These are phyloP conservation scores for Eumacrocentrus americanus DNA, from an alignment of 2,888 invertebrate species.

Conservation along the genomic window DNA sequence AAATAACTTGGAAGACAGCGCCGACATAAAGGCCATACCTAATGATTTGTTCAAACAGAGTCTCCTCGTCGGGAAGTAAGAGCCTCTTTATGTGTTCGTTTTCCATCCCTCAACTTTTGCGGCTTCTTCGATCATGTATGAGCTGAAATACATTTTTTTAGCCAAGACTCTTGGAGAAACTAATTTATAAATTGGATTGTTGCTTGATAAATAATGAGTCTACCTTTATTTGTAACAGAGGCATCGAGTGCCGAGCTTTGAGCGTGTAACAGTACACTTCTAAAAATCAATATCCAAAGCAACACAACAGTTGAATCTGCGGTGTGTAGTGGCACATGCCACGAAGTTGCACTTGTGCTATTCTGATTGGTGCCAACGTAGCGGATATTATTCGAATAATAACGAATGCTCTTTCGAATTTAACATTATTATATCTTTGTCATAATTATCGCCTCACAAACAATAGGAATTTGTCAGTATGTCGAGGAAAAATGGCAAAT, in stretches of 20 bases:
- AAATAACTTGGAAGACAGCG: slow-evolving; percentile 85
- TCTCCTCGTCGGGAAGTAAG: slow-evolving; percentile 57
- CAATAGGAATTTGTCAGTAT: too few species aligned
- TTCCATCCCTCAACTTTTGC: slow-evolving; percentile 48
- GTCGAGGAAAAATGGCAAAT: too few species aligned
- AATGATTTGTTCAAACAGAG: slow-evolving; percentile 54
- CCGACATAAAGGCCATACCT: slow-evolving; percentile 78
- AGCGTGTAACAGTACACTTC: slow-evolving; percentile 5
- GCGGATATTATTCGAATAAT: not conserved
- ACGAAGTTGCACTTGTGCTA: not conserved
- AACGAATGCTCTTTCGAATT: not conserved
- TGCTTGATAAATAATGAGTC: not conserved
- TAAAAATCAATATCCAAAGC: slow-evolving; percentile 34
- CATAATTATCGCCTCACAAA: too few species aligned
- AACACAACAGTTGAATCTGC: not conserved
- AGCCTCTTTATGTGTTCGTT: slow-evolving; percentile 57
- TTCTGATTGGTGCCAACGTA: slow-evolving; percentile 9
- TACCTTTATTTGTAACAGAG: slow-evolving; percentile 19
- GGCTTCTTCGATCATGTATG: slow-evolving; percentile 16
- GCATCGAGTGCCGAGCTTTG: slow-evolving; percentile 21
- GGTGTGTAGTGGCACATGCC: not conserved
- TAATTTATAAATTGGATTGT: not conserved
- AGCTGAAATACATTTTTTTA: slow-evolving; percentile 15
- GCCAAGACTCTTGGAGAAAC: not conserved
- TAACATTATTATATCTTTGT: not conserved